phyloP scores from a whole-genome alignment of 2,888 invertebrate genomes.

The Lasioglossum marginatum region DNA sequence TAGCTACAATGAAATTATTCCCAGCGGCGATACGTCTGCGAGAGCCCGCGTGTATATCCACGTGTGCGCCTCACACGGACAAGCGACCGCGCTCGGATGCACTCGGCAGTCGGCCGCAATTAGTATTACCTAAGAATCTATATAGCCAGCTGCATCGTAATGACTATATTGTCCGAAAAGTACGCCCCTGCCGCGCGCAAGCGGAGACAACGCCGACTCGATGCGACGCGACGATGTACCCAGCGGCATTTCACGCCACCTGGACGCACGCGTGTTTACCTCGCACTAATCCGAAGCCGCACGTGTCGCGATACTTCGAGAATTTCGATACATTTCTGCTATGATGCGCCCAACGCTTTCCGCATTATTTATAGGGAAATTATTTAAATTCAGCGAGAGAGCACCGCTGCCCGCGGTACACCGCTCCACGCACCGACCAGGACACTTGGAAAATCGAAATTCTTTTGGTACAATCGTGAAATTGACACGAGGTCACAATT shows the following conservation, averaged over 20 bases:
- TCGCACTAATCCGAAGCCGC: constrained; percentile 65
- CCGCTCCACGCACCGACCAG: background rate
- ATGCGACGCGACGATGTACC: constrained; percentile 14
- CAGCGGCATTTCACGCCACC: constrained; percentile 74
- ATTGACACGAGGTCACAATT: background rate
- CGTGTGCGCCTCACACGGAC: constrained; percentile 32
- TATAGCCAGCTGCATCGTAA: constrained; percentile 59
- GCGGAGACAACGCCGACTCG: background rate
- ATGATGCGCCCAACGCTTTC: background rate
- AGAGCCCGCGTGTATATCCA: background rate
- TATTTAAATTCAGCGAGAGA: background rate
- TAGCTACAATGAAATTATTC: constrained; percentile 69
- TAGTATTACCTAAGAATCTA: constrained; percentile 79
- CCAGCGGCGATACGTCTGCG: constrained; percentile 37
- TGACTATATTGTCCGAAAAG: constrained; percentile 47
- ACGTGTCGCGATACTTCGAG: constrained; percentile 46
- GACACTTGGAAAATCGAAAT: background rate
- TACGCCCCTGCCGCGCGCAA: constrained; percentile 23
- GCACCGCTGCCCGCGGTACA: background rate
- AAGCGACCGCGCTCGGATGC: constrained; percentile 41
- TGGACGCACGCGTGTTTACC: constrained; percentile 74
- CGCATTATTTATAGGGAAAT: background rate
- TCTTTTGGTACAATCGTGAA: background rate
- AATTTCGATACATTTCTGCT: constrained; percentile 22
- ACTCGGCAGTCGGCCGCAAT: constrained; percentile 67